phyloP scores from a whole-genome alignment of 2,888 invertebrate genomes.

The Panorpa germanica region DNA sequence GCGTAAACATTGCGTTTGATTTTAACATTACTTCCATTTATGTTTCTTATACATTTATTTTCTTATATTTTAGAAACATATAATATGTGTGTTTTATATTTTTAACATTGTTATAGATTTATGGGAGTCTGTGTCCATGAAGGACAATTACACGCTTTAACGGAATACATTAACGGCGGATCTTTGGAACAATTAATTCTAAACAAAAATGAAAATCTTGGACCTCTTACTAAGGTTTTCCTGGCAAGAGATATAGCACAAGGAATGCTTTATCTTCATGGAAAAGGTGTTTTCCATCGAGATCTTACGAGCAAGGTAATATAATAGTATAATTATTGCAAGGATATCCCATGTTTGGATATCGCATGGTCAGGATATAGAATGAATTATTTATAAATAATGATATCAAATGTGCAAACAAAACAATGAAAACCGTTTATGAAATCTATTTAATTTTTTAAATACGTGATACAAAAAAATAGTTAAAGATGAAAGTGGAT shows the following conservation, averaged over 20 bases:
- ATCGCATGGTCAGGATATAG: too few relatives aligned
- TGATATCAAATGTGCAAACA: too few relatives aligned
- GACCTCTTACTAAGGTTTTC: slow-evolving; percentile 62
- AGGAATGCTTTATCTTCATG: slow-evolving; percentile 89
- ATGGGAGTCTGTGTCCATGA: slow-evolving; percentile 94
- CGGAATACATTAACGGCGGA: slow-evolving; percentile 91
- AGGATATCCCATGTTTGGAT: too few relatives aligned
- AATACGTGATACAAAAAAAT: too few relatives aligned
- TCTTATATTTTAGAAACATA: slow-evolving; percentile 1
- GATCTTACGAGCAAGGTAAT: slow-evolving; percentile 86
- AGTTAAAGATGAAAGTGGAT: too few relatives aligned
- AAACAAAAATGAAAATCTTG: slow-evolving; percentile 47
- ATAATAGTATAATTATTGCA: too few relatives aligned
- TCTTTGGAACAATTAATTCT: slow-evolving; percentile 83
- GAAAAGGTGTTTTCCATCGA: slow-evolving; percentile 81
- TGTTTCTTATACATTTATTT: slow-evolving; percentile 8
- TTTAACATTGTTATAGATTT: slow-evolving; percentile 46
- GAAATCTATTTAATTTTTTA: too few relatives aligned
- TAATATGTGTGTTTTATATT: slow-evolving; percentile 4
- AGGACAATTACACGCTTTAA: slow-evolving; percentile 86
- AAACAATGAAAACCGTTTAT: too few relatives aligned
- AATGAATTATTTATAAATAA: too few relatives aligned
- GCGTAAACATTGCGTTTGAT: slow-evolving; percentile 13
- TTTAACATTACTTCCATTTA: slow-evolving; percentile 1
- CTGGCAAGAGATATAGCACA: slow-evolving; percentile 74